A percentile compares a stretch with the other conserved stretches of the same genome.
phyloP scores from a whole-genome alignment of 2,113 vertebrate species.

The Colistium nudipinnis region DNA sequence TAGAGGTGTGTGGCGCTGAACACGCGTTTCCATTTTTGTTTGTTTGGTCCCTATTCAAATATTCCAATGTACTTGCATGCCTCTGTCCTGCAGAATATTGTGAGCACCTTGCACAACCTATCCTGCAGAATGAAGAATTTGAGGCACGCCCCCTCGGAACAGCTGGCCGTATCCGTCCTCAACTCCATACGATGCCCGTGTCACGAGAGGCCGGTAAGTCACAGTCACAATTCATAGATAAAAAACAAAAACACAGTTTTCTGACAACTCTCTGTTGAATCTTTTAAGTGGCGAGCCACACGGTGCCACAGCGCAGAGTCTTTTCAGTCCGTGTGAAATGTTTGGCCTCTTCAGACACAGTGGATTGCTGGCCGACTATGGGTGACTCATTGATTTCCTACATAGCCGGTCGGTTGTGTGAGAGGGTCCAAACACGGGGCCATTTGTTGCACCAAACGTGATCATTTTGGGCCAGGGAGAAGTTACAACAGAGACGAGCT shows the following conservation, averaged over 20 bases:
- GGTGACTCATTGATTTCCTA: constrained; percentile 44
- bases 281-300: neutral
- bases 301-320: neutral
- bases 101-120: constrained; percentile 32
- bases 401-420: neutral
- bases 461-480: neutral
- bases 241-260: neutral
- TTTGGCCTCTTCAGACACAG: neutral
- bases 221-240: neutral
- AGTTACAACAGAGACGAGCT: neutral
- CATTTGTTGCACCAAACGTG: neutral
- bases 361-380: constrained; percentile 41
- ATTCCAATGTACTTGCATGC: neutral
- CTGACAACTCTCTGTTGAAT: too few relatives aligned
- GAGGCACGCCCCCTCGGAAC: accelerated
- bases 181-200: constrained; percentile 35
- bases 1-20: too few relatives aligned
- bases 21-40: neutral
- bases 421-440: constrained; percentile 10
- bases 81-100: constrained; percentile 38
- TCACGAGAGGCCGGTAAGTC: constrained; percentile 27
- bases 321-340: neutral
- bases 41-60: neutral
- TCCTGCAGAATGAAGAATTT: constrained; percentile 55
- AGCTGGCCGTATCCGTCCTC: accelerated